Evolutionary conservation across 2,888 invertebrate species (phyloP), one percentile per base, ranked within the genome.

Genomic region (Lycaena phlaeas): DNA sequence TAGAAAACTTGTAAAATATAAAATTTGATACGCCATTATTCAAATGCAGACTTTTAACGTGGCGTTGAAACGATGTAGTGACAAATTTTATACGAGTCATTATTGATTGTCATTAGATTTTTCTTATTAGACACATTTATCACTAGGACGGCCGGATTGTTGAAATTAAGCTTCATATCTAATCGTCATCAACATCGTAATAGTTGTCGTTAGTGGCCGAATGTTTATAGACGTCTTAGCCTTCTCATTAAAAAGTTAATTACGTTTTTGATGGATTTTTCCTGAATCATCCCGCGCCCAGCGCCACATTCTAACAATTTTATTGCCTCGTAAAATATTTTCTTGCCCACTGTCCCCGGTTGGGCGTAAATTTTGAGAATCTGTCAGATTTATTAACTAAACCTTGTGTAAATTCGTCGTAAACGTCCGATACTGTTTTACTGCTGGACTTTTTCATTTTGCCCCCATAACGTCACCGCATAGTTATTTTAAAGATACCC

Each of bases 301-400:
- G 63, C 57, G 57, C 56, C 60, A 55, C 61, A 60, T 64, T 67
- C 64, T 69, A 61, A 65, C 63, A 52, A 57, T 57, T 75, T 78
- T 71, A 76, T 54, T 58, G 62, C 64, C 49, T 68, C 70, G 57
- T 68, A 61, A 68, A 68, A 57, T 45, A 41, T 54, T 31, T 38
- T 41, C 63, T 60, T 65, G 60, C 60, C 63, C 58, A 59, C 56
- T 60, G 61, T 61, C 64, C 61, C 63, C 57, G 62, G 56, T 60
- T 64, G 61, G 56, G 61, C 68, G 70, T 81, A 79, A 79, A 79
- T 78, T 74, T 64, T 37, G 49, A 64, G 66, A 64, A 72, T 71
- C 68, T 74, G 77, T 78, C 76, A 75, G 77, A 77, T 79, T 77
- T 77, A 74, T 76, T 72, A 71, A 73, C 73, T 75, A 73, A 66